These are phyloP conservation scores for Dromas ardeola DNA, from an alignment of 2,113 vertebrate genomes.

Conservation along the genomic window DNA sequence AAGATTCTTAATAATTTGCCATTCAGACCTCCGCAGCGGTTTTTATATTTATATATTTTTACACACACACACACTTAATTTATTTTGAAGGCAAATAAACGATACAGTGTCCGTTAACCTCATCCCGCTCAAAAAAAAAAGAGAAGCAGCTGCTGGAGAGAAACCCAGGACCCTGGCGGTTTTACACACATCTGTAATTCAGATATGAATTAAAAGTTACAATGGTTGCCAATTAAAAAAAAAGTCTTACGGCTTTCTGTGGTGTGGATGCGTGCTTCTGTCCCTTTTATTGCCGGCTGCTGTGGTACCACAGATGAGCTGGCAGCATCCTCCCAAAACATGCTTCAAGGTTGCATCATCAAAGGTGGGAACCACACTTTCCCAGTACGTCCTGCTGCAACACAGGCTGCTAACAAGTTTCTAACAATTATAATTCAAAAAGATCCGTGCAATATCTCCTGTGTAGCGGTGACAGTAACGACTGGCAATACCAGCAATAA, in stretches of 20 bases:
- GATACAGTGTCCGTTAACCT: neutral
- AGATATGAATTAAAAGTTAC: neutral
- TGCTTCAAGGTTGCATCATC: fast-evolving
- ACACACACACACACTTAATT: neutral
- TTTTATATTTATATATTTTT: neutral
- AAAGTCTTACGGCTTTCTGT: neutral
- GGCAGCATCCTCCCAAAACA: neutral
- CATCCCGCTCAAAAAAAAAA: neutral
- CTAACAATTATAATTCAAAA: neutral
- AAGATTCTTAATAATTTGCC: neutral
- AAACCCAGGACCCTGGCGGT: neutral
- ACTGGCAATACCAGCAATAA: neutral
- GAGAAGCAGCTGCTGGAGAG: neutral
- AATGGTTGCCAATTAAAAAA: neutral
- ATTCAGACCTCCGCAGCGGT: neutral
- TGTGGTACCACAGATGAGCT: neutral
- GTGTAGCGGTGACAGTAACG: neutral
- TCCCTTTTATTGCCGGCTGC: neutral
- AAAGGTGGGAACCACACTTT: neutral
- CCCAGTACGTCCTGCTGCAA: neutral
- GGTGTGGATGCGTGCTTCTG: neutral
- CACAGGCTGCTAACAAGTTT: neutral
- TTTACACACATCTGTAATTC: fast-evolving
- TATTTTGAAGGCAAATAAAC: neutral
- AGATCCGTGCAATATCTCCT: neutral